Conservation (phyloP, 2,888 invertebrate species). For the Epinotia brunnichana region DNA sequence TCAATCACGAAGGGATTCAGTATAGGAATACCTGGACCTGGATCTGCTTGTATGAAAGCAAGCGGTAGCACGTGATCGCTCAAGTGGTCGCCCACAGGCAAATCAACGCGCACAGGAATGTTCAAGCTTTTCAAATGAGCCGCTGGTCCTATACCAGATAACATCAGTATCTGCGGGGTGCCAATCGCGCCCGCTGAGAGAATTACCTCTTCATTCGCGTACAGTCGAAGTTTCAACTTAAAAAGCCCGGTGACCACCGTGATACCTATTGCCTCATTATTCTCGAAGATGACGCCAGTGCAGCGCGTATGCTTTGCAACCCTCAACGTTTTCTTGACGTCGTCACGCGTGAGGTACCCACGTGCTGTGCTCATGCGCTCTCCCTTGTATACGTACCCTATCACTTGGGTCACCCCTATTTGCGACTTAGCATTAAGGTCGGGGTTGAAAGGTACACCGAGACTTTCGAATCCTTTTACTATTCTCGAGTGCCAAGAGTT, state of each 20-base stretch:
- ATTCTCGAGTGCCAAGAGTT: constrained; percentile 65
- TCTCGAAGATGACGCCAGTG: constrained; percentile 58
- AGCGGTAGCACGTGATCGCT: constrained; percentile 62
- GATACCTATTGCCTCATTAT: constrained; percentile 59
- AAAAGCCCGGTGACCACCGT: constrained; percentile 48
- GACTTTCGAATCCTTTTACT: constrained; percentile 51
- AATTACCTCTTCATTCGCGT: constrained; percentile 62
- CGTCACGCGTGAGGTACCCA: constrained; percentile 57
- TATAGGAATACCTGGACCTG: constrained; percentile 31
- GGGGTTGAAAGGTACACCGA: constrained; percentile 60
- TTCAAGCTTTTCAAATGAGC: constrained; percentile 56
- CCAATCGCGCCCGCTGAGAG: constrained; percentile 66
- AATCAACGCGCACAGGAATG: constrained; percentile 56
- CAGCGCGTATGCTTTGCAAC: constrained; percentile 61
- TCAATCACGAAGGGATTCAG: constrained; percentile 43
- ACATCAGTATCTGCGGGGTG: constrained; percentile 66
- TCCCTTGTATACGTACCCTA: constrained; percentile 61
- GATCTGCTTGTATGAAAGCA: constrained; percentile 55
- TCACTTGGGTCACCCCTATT: constrained; percentile 60
- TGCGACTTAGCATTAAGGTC: constrained; percentile 66
- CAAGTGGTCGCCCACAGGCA: constrained; percentile 66
- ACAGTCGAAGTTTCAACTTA: constrained; percentile 49
- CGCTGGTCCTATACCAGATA: constrained; percentile 67
- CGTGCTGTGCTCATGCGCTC: constrained; percentile 65
- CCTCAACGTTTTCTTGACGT: constrained; percentile 54